Evolutionary conservation across 2,113 vertebrate genomes (phyloP).

Genomic region (Amazona vittata): DNA sequence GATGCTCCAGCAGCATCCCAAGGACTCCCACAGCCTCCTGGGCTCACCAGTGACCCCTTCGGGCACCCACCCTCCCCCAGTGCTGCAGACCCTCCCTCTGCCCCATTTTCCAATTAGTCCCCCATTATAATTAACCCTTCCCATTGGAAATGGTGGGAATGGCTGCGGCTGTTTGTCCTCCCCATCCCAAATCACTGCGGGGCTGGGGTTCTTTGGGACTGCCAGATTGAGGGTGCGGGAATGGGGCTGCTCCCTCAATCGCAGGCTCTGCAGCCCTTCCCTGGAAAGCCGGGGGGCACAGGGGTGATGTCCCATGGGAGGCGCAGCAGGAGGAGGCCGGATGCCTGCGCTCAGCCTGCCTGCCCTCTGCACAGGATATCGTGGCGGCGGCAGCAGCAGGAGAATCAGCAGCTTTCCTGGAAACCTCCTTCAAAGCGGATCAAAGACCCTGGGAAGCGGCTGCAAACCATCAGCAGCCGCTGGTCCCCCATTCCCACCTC

Average conservation of each 20-base stretch:
- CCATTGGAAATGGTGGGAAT: background rate
- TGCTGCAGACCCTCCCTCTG: background rate
- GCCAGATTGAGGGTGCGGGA: fast-evolving
- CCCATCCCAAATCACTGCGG: fast-evolving
- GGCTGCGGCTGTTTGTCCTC: background rate
- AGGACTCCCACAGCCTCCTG: background rate
- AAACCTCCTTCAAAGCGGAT: background rate
- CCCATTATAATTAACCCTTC: background rate
- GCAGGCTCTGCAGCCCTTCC: background rate
- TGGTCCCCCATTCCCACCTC: background rate
- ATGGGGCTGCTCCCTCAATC: background rate
- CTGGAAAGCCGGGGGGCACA: background rate
- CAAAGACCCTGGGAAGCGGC: background rate
- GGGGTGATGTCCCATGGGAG: background rate
- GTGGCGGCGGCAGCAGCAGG: background rate
- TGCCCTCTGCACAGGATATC: constrained; percentile 37
- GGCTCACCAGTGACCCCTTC: fast-evolving
- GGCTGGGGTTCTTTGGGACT: background rate
- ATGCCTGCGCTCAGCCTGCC: background rate
- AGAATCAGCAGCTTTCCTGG: constrained; percentile 41
- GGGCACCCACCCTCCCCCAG: fast-evolving
- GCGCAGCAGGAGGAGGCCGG: background rate
- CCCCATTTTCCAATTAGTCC: background rate
- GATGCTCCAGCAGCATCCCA: background rate
- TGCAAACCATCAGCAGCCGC: background rate